Evolutionary conservation across 1,140 invertebrate species (phyloP).

Genomic region (Atta texana): DNA sequence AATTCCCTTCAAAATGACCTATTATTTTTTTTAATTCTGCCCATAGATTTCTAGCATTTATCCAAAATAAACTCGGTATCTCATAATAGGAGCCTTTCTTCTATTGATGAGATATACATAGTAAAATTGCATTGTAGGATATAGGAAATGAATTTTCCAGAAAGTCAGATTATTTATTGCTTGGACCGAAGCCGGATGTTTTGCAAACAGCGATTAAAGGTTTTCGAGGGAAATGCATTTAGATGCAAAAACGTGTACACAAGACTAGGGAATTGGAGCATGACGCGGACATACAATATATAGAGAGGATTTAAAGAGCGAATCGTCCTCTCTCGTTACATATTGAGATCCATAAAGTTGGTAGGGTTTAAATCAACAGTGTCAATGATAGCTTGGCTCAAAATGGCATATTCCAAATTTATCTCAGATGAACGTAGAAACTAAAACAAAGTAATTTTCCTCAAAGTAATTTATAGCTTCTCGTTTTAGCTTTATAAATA

Average conservation of each 20-base stretch:
- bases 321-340: constrained; percentile 51
- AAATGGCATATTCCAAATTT: background rate
- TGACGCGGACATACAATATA: constrained; percentile 19
- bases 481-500: background rate
- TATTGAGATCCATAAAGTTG: constrained; percentile 49
- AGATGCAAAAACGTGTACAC: constrained; percentile 53
- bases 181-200: constrained; percentile 27
- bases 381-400: background rate
- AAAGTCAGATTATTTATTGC: constrained; percentile 55
- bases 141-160: constrained; percentile 37
- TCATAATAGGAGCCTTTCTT: too few species aligned
- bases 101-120: constrained; percentile 7
- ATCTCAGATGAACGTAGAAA: background rate
- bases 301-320: constrained; percentile 53
- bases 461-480: constrained; percentile 17
- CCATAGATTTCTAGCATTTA: too few species aligned
- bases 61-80: too few species aligned
- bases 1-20: too few species aligned
- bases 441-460: background rate
- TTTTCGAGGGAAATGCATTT: constrained; percentile 54
- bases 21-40: too few species aligned
- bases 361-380: constrained; percentile 40
- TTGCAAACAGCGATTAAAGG: constrained; percentile 48
- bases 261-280: constrained; percentile 49
- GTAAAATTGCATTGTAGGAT: background rate